Evolutionary conservation across 2,113 vertebrate genomes (phyloP).

Genomic region (Monopterus albus): DNA sequence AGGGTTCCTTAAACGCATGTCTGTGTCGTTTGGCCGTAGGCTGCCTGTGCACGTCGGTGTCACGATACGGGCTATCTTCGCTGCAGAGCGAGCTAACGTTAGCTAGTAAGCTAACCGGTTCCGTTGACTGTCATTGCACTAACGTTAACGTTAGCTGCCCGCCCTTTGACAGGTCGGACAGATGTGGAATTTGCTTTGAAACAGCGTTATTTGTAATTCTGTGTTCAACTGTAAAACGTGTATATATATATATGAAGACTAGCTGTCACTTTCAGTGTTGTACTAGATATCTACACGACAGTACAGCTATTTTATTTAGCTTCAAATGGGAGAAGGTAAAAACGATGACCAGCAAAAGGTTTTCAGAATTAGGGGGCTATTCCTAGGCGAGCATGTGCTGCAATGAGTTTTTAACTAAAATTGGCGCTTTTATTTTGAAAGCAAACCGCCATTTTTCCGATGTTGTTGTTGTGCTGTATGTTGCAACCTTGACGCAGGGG

Average conservation of each 20-base stretch:
- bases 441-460: not conserved
- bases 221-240: not conserved
- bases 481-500: constrained; percentile 4
- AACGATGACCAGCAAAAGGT: not conserved
- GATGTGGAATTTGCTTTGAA: not conserved
- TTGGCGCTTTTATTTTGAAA: constrained; percentile 64
- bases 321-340: constrained; percentile 2
- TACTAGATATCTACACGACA: constrained; percentile 1
- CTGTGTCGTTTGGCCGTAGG: constrained; percentile 13
- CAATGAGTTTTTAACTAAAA: not conserved
- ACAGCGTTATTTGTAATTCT: not conserved
- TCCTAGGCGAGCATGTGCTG: not conserved
- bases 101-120: constrained; percentile 57
- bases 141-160: constrained; percentile 37
- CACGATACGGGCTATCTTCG: constrained; percentile 55
- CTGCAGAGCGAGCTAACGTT: constrained; percentile 57
- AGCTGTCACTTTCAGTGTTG: not conserved
- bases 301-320: constrained; percentile 35
- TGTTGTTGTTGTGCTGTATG: fast-evolving
- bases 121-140: constrained; percentile 40
- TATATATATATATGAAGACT: not conserved
- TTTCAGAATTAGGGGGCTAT: constrained; percentile 57
- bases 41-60: constrained; percentile 40
- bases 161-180: constrained; percentile 32
- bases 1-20: not conserved